Evolutionary conservation across 2,113 vertebrate species (phyloP).

Genomic region (Lasiurus borealis): DNA sequence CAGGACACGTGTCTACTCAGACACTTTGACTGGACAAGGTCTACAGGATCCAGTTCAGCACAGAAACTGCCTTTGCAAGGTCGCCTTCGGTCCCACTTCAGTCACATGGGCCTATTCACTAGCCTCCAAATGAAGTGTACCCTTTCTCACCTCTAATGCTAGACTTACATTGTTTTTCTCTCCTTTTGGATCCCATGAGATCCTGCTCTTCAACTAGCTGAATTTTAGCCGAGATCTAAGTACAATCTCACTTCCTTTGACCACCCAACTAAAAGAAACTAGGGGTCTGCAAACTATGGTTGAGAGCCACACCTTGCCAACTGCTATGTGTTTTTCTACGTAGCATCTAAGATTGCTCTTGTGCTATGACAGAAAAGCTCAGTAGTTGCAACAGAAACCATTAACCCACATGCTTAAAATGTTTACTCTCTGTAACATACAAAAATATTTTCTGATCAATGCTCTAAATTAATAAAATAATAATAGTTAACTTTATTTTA

Average conservation of each 20-base stretch:
- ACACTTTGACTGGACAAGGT: not conserved
- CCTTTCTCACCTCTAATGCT: not conserved
- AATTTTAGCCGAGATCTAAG: not conserved
- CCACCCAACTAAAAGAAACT: not conserved
- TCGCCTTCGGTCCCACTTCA: not conserved
- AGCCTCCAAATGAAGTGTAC: not conserved
- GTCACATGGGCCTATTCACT: rapidly evolving
- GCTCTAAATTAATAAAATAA: not conserved
- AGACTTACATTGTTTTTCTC: not conserved
- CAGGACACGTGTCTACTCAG: not conserved
- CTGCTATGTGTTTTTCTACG: rapidly evolving
- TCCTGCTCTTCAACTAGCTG: not conserved
- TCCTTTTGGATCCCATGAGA: not conserved
- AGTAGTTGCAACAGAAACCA: not conserved
- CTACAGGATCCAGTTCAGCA: not conserved
- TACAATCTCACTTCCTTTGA: not conserved
- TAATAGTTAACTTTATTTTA: not conserved
- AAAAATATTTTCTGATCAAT: not conserved
- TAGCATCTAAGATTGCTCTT: not conserved
- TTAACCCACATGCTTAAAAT: not conserved
- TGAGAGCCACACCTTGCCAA: not conserved
- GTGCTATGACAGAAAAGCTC: not conserved
- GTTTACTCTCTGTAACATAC: not conserved
- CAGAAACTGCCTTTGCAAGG: not conserved
- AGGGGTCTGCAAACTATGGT: not conserved